Conservation (phyloP, 2,797 vertebrate genomes). For the Spizella passerina region DNA sequence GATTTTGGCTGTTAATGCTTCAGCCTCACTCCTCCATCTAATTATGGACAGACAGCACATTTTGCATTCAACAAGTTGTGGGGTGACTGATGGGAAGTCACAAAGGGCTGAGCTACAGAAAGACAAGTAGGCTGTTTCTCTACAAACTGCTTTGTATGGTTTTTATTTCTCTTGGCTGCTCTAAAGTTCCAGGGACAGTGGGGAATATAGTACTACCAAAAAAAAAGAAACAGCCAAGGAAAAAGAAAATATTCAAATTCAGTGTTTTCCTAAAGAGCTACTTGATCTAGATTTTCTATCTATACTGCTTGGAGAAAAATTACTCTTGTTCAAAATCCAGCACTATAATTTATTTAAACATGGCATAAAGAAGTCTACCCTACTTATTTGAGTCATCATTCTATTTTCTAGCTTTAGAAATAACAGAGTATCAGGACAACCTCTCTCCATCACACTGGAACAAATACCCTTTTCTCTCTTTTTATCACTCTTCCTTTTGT, state of each 20-base stretch:
- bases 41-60: neutral
- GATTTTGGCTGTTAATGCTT: neutral
- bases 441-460: neutral
- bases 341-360: neutral
- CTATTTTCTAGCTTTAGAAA: neutral
- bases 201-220: neutral
- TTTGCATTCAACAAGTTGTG: neutral
- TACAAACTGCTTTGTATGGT: neutral
- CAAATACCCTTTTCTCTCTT: neutral
- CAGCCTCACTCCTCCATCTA: accelerated
- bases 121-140: neutral
- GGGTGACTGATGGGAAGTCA: neutral
- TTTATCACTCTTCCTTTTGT: neutral
- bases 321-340: neutral
- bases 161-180: neutral
- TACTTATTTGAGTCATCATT: neutral
- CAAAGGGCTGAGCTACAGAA: neutral
- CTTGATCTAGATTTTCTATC: neutral
- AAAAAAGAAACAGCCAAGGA: neutral
- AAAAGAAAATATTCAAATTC: neutral
- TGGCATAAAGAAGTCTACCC: neutral
- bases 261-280: neutral
- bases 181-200: neutral
- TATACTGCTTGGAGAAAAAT: neutral
- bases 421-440: neutral